phyloP scores from a whole-genome alignment of 53 echinoderm and acorn worm genomes.

The Patiria pectinifera region DNA sequence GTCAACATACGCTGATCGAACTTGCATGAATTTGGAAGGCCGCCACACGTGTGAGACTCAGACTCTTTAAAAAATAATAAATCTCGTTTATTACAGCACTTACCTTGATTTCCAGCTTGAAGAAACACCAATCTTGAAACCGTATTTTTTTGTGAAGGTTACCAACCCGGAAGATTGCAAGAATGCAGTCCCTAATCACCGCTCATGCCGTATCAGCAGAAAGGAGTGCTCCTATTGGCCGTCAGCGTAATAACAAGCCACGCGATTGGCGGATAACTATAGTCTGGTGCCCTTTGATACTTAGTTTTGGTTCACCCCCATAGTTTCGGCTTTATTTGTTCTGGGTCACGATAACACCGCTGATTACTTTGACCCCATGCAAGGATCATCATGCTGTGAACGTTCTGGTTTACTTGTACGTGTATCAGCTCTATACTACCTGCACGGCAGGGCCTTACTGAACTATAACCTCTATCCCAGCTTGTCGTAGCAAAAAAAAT shows the following conservation, averaged over 20 bases:
- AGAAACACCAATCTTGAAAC: neutral
- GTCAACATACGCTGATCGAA: too few relatives aligned
- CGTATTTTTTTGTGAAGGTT: neutral
- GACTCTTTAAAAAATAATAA: neutral
- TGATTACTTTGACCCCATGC: neutral
- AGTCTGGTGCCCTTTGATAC: neutral
- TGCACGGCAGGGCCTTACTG: too few relatives aligned
- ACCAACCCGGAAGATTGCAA: neutral
- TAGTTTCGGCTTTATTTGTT: neutral
- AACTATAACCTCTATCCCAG: too few relatives aligned
- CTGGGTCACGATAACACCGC: neutral
- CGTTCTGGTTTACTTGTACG: neutral
- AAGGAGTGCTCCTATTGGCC: neutral
- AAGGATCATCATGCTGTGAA: neutral
- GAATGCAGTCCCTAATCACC: neutral
- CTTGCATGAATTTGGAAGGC: neutral
- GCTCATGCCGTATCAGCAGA: neutral
- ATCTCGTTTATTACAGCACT: neutral
- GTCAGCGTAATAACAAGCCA: neutral
- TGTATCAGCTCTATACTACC: too few relatives aligned
- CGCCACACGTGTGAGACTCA: too few relatives aligned
- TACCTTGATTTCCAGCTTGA: neutral
- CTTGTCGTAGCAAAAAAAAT: too few relatives aligned
- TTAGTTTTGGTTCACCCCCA: neutral
- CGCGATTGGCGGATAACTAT: neutral